phyloP scores from a whole-genome alignment of 2,888 invertebrate species.

The Lymantria monacha region DNA sequence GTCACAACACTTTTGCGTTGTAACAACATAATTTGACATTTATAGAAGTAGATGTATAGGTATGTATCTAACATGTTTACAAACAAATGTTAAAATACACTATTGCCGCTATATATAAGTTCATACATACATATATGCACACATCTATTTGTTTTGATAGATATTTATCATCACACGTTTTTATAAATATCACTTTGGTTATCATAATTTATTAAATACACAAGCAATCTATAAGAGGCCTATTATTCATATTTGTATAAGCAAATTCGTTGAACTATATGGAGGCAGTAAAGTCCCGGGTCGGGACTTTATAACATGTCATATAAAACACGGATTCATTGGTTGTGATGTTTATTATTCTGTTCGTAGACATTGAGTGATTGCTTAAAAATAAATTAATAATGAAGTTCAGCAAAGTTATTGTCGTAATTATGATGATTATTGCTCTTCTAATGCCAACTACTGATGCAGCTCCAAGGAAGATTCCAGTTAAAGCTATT shows the following conservation, averaged over 20 bases:
- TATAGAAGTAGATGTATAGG: no score
- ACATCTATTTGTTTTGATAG: no score
- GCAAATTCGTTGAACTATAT: background rate
- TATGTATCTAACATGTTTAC: no score
- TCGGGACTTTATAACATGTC: background rate
- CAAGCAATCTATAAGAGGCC: no score
- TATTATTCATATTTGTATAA: background rate
- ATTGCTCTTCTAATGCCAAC: conserved; percentile 21
- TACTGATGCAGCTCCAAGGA: conserved; percentile 38
- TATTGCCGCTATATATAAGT: no score
- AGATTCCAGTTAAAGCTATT: conserved; percentile 45
- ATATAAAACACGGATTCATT: background rate
- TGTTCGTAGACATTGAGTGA: background rate
- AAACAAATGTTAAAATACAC: no score
- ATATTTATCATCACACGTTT: no score
- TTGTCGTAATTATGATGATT: conserved; percentile 19
- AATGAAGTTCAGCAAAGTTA: conserved; percentile 31
- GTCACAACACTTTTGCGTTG: no score
- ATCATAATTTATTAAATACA: no score
- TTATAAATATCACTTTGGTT: no score
- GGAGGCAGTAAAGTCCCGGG: conserved; percentile 5
- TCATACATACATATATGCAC: no score
- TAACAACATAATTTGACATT: no score
- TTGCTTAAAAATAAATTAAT: background rate
- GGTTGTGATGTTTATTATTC: background rate